These are phyloP conservation scores for Leptarthrus brevirostris DNA, from an alignment of 2,888 invertebrate species.

Conservation along the genomic window DNA sequence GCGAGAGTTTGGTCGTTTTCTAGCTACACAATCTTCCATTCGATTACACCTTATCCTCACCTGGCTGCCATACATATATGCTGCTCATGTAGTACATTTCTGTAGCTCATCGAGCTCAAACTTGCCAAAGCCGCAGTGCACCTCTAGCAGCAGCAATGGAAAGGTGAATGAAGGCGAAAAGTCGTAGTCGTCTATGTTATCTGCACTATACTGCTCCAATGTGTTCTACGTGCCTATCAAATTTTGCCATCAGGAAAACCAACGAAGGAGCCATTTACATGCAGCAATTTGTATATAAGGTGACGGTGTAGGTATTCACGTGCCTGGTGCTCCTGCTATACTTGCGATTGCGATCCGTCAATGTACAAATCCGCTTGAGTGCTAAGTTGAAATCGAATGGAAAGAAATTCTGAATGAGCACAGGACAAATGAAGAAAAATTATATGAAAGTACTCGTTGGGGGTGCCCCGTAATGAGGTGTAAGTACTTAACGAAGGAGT, in stretches of 20 bases:
- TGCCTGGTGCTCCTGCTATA: neutral
- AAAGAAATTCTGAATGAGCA: neutral
- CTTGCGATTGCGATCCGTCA: neutral
- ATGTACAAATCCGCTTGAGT: neutral
- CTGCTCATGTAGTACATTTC: neutral
- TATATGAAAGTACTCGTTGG: no score
- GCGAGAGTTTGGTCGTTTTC: constrained; percentile 5
- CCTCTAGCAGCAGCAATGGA: constrained; percentile 1
- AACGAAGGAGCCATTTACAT: constrained; percentile 23
- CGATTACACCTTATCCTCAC: constrained; percentile 21
- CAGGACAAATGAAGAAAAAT: no score
- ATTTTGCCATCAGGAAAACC: constrained; percentile 10
- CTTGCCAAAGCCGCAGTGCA: constrained; percentile 15
- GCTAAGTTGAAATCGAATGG: neutral
- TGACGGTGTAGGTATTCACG: neutral
- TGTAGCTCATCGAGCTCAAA: neutral
- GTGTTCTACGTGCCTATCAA: constrained; percentile 29
- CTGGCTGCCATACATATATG: constrained; percentile 11
- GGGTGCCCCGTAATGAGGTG: no score
- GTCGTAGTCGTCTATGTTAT: neutral
- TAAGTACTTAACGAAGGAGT: no score
- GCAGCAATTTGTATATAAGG: neutral
- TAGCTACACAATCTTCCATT: neutral
- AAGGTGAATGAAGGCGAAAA: constrained; percentile 14
- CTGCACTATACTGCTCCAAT: neutral